phyloP scores from a whole-genome alignment of 1,140 invertebrate genomes.

The Drosophila miranda region DNA sequence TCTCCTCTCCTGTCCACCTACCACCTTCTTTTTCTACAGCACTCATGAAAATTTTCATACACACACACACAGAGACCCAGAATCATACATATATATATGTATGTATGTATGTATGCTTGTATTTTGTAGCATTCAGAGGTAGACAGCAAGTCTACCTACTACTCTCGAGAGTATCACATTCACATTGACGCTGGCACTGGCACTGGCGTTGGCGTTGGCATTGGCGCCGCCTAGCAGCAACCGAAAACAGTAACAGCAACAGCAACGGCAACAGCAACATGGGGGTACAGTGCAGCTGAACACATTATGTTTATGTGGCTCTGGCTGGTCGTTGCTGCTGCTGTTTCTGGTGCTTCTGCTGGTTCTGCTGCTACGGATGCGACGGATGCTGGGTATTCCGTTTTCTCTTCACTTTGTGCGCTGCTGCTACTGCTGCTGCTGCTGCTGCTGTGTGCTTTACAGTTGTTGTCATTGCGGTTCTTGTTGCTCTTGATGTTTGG shows the following conservation, averaged over 20 bases:
- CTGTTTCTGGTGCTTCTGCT: neutral
- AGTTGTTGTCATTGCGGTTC: slow-evolving; percentile 74
- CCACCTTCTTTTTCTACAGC: slow-evolving; percentile 6
- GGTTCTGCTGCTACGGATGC: slow-evolving; percentile 23
- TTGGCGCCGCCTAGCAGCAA: slow-evolving; percentile 63
- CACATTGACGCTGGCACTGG: slow-evolving; percentile 41
- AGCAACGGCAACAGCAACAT: slow-evolving; percentile 29
- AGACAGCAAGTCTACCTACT: slow-evolving; percentile 72
- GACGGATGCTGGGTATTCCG: slow-evolving; percentile 64
- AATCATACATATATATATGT: slow-evolving; percentile 6
- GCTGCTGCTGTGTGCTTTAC: slow-evolving; percentile 42
- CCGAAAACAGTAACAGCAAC: slow-evolving; percentile 54
- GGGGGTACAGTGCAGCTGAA: slow-evolving; percentile 68
- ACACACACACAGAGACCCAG: slow-evolving; percentile 28
- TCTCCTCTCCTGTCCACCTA: neutral
- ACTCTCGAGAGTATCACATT: slow-evolving; percentile 48
- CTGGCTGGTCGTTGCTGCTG: no score
- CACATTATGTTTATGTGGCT: slow-evolving; percentile 56
- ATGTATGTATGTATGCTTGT: slow-evolving; percentile 16
- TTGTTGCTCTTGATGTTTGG: slow-evolving; percentile 64
- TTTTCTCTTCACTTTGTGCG: slow-evolving; percentile 55
- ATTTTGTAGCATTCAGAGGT: slow-evolving; percentile 53
- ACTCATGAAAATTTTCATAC: slow-evolving; percentile 71
- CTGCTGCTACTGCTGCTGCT: neutral
- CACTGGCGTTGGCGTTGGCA: slow-evolving; percentile 24